Base-by-base conservation (phyloP, 1,140 invertebrate species). In the Eufriesea mexicana region DNA sequence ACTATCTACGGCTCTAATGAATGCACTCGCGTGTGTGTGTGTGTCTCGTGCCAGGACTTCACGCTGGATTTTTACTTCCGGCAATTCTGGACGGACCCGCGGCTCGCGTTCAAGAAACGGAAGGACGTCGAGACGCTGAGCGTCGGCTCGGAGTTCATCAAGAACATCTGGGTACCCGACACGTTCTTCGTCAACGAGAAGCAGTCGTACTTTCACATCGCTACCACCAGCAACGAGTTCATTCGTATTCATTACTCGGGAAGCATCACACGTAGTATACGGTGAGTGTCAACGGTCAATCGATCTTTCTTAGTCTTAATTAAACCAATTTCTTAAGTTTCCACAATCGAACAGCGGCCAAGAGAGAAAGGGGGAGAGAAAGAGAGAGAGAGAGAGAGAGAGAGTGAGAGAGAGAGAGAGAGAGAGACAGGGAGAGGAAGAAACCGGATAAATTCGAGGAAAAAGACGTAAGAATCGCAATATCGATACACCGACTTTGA, bases 141-240 rank as follows among this genome's bases (percentile, higher is more conserved):
- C 88, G 98, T 98, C 88, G 98, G 97, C 88, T 98, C 97, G 89
- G 98, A 98, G 95, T 99, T 98, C 95, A 98, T 99, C 93, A 98
- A 98, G 94, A 98, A 98, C 94, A 98, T 99, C 94, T 99, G 98
- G 98, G 98, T 99, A 92, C 99, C 99, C 88, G 98, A 99, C 95
- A 99, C 98, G 86, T 99, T 99, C 95, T 99, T 99, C 95, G 98
- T 98, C 91, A 99, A 99, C 94, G 98, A 99, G 95, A 99, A 99
- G 95, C 98, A 98, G 95, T 99, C 98, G 85, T 99, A 99, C 95
- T 99, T 99, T 95, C 99, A 99, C 95, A 97, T 98, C 94, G 98
- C 98, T 85, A 99, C 98, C 93, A 99, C 98, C 89, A 98, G 97
- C 95, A 99, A 99, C 95, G 98, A 99, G 95, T 98, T 99, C 95